A percentile compares a stretch with the other conserved stretches of the same genome.
Evolutionary conservation across 1,140 invertebrate species (phyloP).

Genomic region (Parasteatoda tepidariorum): DNA sequence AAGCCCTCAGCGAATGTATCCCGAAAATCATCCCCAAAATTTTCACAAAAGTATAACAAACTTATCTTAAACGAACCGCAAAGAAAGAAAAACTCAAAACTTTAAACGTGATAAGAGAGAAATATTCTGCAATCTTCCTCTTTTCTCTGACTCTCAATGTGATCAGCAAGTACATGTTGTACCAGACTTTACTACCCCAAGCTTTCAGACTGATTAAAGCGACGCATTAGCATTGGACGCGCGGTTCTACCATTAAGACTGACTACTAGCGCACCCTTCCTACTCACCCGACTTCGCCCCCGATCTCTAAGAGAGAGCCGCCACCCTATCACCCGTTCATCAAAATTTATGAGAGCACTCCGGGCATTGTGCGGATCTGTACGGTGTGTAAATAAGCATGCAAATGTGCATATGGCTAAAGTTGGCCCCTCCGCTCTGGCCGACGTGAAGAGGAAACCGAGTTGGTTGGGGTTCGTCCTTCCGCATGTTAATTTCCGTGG

Average conservation of each 20-base stretch:
- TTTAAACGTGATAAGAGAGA: neutral
- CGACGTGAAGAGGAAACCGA: slow-evolving; percentile 4
- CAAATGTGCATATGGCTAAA: slow-evolving; percentile 58
- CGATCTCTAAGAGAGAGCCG: neutral
- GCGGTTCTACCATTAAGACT: slow-evolving; percentile 49
- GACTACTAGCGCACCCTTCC: slow-evolving; percentile 2
- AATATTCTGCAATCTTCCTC: slow-evolving; percentile 21
- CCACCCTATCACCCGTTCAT: slow-evolving; percentile 43
- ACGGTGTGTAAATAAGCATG: slow-evolving; percentile 53
- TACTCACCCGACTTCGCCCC: neutral
- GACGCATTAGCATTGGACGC: slow-evolving; percentile 47
- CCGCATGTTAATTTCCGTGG: slow-evolving; percentile 42
- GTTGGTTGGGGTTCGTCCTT: neutral
- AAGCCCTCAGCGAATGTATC: too few species aligned
- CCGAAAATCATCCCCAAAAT: too few species aligned
- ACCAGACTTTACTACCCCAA: slow-evolving; percentile 43
- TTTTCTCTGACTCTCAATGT: neutral
- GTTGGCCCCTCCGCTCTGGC: slow-evolving; percentile 11
- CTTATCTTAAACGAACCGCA: too few species aligned
- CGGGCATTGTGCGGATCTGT: slow-evolving; percentile 7
- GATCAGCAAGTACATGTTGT: slow-evolving; percentile 47
- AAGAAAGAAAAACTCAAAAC: too few species aligned
- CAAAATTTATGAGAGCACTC: slow-evolving; percentile 52
- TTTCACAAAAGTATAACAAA: too few species aligned
- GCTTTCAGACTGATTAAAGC: slow-evolving; percentile 58